Evolutionary conservation across 2,888 invertebrate genomes (phyloP).

Genomic region (Nomada fucata): DNA sequence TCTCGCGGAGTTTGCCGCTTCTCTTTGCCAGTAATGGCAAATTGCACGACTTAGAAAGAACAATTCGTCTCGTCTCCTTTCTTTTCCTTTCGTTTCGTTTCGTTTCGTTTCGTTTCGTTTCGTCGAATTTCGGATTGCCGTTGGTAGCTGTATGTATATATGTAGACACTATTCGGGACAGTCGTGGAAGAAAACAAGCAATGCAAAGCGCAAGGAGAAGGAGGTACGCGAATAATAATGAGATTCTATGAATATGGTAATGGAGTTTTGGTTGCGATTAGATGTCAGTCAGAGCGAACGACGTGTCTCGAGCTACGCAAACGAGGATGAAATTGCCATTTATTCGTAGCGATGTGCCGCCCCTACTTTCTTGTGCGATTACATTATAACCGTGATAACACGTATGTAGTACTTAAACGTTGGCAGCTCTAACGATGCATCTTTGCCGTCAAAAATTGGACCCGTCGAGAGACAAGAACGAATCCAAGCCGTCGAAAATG

Average conservation of each 20-base stretch:
- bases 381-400: conserved; percentile 34
- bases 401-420: conserved; percentile 19
- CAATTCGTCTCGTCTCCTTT: background rate
- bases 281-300: conserved; percentile 64
- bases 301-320: conserved; percentile 62
- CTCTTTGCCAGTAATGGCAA: background rate
- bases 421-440: conserved; percentile 33
- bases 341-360: conserved; percentile 40
- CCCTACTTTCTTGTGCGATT: conserved; percentile 26
- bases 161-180: background rate
- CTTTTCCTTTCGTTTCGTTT: too few species aligned
- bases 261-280: conserved; percentile 71
- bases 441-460: conserved; percentile 50
- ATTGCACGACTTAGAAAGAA: background rate
- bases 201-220: conserved; percentile 27
- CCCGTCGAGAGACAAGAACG: conserved; percentile 17
- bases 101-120: too few species aligned
- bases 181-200: conserved; percentile 30
- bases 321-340: conserved; percentile 66
- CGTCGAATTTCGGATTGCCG: background rate
- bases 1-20: background rate
- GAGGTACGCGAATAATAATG: conserved; percentile 59
- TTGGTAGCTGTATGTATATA: background rate
- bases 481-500: background rate
- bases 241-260: conserved; percentile 75